Evolutionary conservation across 1,140 invertebrate genomes (phyloP), one percentile per base, ranked within the genome.

Genomic region (Tetragnatha versicolor): DNA sequence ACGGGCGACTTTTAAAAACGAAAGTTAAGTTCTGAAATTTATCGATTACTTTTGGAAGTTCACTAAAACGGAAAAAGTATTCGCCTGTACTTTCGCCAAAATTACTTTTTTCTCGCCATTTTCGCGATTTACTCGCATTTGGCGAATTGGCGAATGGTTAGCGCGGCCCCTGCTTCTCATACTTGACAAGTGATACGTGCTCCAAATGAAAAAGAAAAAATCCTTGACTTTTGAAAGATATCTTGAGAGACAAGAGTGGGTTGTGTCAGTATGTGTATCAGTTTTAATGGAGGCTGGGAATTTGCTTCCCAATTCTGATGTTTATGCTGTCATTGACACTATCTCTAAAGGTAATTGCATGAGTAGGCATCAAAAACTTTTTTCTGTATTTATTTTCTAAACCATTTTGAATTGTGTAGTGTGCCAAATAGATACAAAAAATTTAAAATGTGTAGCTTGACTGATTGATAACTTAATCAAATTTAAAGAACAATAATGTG

Each of bases 301-400:
- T 14, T 10, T 61, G 35, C 31, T 75, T 39, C 39, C 58, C 14
- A 14, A 25, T 29, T 20, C 51, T 33, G 37, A 58, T 10, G 14
- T 72, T 25, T 42, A 58, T 22, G 33, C 17, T n/a, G 17, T 60
- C 6, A 72, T 72, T n/a, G 45, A 72, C 12, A 29, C 14, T 42
- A 45, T 72, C 27, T 58, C 53, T 31, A 35, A 72, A 72, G 53
- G 69, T 72, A 53, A 1, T n/a, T 63, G 60, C 20, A n/a, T n/a
- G n/a, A n/a, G n/a, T n/a, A n/a, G n/a, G 42, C 42, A 45, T 45
- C 42, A 45, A n/a, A 12, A 45, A 7, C 14, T 49, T 6, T 33
- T 66, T 14, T n/a, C 2, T 49, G 12, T 66, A 5, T 47, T 0
- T 2, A 9, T 29, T n/a, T 60, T 42, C 6, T 63, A 3, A 14